Conservation (phyloP, 1,140 invertebrate species). For the Grapholita molesta region DNA sequence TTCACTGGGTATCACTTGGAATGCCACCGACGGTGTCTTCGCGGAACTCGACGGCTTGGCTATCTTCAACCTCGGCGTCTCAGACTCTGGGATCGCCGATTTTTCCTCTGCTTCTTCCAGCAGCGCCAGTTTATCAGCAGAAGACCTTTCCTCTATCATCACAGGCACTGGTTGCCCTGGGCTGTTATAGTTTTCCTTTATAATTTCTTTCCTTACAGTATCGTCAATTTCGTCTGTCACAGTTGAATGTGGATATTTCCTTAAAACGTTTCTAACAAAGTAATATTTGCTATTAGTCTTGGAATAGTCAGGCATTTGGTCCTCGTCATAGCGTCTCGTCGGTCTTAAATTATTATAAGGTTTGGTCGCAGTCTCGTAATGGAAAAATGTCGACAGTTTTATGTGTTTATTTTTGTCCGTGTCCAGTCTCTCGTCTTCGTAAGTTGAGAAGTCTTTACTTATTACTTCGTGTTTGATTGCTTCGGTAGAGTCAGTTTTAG, state of each 20-base stretch:
- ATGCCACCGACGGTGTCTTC: slow-evolving; percentile 68
- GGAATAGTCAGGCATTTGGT: slow-evolving; percentile 26
- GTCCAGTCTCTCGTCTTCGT: slow-evolving; percentile 29
- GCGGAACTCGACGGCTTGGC: slow-evolving; percentile 48
- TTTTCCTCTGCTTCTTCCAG: slow-evolving; percentile 43
- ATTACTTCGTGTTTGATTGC: slow-evolving; percentile 32
- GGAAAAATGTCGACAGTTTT: slow-evolving; percentile 66
- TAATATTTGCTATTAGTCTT: slow-evolving; percentile 70
- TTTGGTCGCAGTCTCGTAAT: slow-evolving; percentile 63
- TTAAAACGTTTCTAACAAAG: slow-evolving; percentile 78
- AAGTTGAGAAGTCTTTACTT: slow-evolving; percentile 62
- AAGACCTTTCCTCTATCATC: slow-evolving; percentile 61
- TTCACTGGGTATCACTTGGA: slow-evolving; percentile 79
- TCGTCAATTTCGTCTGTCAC: slow-evolving; percentile 45
- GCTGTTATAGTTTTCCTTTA: slow-evolving; percentile 51
- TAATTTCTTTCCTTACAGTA: slow-evolving; percentile 35
- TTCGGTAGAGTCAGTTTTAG: slow-evolving; percentile 19
- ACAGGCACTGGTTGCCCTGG: slow-evolving; percentile 40
- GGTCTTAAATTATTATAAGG: slow-evolving; percentile 58
- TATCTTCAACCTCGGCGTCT: slow-evolving; percentile 28
- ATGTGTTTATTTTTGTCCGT: slow-evolving; percentile 27
- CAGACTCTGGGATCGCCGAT: slow-evolving; percentile 25
- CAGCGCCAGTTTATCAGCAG: slow-evolving; percentile 44
- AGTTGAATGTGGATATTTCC: slow-evolving; percentile 69
- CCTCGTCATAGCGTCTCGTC: slow-evolving; percentile 59